Base-by-base conservation (phyloP, 1,140 invertebrate genomes). In the Calliopsis andreniformis region DNA sequence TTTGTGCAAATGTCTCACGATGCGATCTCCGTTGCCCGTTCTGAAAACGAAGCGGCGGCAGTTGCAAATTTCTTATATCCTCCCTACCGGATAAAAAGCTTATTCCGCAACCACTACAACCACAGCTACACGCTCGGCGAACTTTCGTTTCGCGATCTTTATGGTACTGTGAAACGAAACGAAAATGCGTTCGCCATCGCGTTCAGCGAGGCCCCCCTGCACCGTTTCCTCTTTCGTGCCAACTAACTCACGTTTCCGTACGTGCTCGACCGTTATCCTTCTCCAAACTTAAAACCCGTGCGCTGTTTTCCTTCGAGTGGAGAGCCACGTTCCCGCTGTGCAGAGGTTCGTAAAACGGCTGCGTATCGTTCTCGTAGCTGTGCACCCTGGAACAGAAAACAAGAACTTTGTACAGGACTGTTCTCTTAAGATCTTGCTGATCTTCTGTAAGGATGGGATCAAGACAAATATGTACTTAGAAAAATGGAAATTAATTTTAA, bases 1-100 rank as follows among this genome's bases (percentile, higher is more conserved):
- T 89, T 96, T 94, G 89, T 94, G 93, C 67, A 95, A 93, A 91
- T 96, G 93, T 86, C 95, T 88, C 20, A 87, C 88, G 78, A 89
- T 87, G 59, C 89, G 86, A 78, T 92, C 91, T 71, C 55, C 75
- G 25, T 84, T 86, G 75, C 87, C 85, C 58, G 69, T 80, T 70
- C 89, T 90, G 80, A 66, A 25, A 56, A 64, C 43, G 28, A 43
- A 53, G 51, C 53, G 45, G 10, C n/a, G 3, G 16, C 16, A 25
- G 12, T 28, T 28, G 63, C n/a, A 45, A 56, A 67, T 58, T 55
- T 73, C 49, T 45, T 55, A 43, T 28, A 53, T n/a, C 0, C 4
- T 7, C 18, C 35, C 18, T 14, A 1, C 1, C 10, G 51, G 18
- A 56, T 68, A 56, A 68, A 43, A 23, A 53, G 49, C 49, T 80